Evolutionary conservation across 1,140 invertebrate species (phyloP).

Genomic region (Trachymyrmex septentrionalis): DNA sequence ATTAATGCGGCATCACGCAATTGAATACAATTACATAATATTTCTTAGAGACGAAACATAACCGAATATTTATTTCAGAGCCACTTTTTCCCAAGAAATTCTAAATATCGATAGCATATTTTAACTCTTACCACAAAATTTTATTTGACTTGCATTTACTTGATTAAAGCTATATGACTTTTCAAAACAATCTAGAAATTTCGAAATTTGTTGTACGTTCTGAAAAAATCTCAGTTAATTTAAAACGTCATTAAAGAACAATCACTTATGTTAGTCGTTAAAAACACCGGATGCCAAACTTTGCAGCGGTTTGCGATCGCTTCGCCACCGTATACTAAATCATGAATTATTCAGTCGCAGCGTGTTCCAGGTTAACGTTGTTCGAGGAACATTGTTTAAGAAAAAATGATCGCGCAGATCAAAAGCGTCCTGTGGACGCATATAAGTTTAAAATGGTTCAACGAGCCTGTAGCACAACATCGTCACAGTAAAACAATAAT

Average conservation of each 20-base stretch:
- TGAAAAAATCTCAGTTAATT: conserved; percentile 6
- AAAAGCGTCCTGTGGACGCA: conserved; percentile 28
- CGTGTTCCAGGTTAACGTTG: conserved; percentile 37
- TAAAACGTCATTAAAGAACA: conserved; percentile 47
- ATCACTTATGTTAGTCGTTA: conserved; percentile 26
- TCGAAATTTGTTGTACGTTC: conserved; percentile 1
- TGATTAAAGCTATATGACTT: background rate
- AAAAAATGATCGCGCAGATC: conserved; percentile 67
- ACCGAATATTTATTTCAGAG: background rate
- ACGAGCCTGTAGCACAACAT: conserved; percentile 51
- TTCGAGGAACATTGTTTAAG: conserved; percentile 56
- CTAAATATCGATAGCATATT: background rate
- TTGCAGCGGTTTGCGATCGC: conserved; percentile 29
- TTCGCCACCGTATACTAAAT: conserved; percentile 64
- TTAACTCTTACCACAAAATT: conserved; percentile 2
- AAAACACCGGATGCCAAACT: conserved; percentile 10
- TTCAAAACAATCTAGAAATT: conserved; percentile 11
- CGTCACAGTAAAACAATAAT: conserved; percentile 63
- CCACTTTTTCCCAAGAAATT: background rate
- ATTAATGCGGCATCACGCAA: background rate
- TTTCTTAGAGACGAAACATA: conserved; percentile 6
- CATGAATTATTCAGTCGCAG: conserved; percentile 48
- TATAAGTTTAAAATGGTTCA: conserved; percentile 62
- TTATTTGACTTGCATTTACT: background rate
- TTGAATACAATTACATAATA: background rate